phyloP scores from a whole-genome alignment of 2,113 vertebrate genomes.

The Passer domesticus region DNA sequence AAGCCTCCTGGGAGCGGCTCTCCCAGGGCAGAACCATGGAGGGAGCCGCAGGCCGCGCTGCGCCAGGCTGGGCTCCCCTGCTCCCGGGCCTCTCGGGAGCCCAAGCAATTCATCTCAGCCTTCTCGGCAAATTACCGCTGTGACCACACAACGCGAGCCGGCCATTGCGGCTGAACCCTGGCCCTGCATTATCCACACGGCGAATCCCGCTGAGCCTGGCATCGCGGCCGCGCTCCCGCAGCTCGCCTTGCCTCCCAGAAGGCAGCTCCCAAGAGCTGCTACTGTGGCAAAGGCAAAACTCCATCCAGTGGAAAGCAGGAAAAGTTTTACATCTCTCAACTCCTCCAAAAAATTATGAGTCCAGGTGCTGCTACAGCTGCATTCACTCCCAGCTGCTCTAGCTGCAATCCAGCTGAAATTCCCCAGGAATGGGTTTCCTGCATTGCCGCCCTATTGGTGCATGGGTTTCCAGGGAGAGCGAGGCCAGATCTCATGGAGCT shows the following conservation, averaged over 20 bases:
- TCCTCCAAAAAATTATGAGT: accelerated
- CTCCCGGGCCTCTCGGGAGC: neutral
- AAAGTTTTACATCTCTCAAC: neutral
- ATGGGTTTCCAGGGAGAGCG: accelerated
- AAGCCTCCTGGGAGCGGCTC: neutral
- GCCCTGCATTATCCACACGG: neutral
- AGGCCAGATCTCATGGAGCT: neutral
- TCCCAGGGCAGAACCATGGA: neutral
- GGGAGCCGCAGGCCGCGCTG: accelerated
- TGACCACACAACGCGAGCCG: neutral
- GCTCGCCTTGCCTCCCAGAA: neutral
- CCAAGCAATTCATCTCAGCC: neutral
- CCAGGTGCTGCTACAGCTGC: neutral
- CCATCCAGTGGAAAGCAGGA: neutral
- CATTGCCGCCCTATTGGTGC: neutral
- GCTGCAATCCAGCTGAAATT: neutral
- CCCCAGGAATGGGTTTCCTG: neutral
- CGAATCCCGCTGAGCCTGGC: neutral
- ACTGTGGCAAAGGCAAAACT: neutral
- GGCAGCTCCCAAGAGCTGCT: neutral
- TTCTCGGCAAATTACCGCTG: neutral
- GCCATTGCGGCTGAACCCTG: constrained; percentile 2
- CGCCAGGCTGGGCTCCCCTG: neutral
- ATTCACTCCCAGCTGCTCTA: neutral
- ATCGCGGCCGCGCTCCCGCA: neutral